phyloP scores from a whole-genome alignment of 2,113 vertebrate species.

The Steatornis caripensis region DNA sequence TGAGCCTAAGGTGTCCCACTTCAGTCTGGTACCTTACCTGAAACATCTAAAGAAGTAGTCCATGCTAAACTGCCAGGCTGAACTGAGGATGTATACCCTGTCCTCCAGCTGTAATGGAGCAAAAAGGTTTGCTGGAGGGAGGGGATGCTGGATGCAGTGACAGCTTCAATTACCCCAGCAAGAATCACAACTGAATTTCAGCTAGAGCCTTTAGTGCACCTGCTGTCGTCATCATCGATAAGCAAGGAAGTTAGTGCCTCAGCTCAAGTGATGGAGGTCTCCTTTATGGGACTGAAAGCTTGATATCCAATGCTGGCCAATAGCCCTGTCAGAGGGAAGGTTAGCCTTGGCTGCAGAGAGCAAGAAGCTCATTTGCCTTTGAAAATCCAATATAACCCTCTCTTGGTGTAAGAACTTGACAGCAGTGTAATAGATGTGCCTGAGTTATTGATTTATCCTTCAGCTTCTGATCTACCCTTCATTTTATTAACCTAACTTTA shows the following conservation, averaged over 20 bases:
- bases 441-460: constrained; percentile 47
- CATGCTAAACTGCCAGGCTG: not conserved
- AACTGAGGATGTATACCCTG: not conserved
- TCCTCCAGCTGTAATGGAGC: not conserved
- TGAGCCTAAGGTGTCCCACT: not conserved
- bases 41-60: not conserved
- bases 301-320: not conserved
- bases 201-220: not conserved
- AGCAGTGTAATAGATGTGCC: not conserved
- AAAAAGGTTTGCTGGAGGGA: not conserved
- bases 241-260: not conserved
- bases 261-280: not conserved
- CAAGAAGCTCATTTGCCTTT: not conserved
- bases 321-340: not conserved
- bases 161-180: not conserved
- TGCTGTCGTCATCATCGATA: not conserved
- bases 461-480: constrained; percentile 17
- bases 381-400: not conserved
- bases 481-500: constrained; percentile 33
- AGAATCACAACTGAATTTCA: not conserved
- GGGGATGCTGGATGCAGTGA: not conserved
- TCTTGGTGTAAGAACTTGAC: not conserved
- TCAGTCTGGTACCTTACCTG: not conserved
- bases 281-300: not conserved
- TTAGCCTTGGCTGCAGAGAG: not conserved